Evolutionary conservation across 2,797 vertebrate species (phyloP).

Genomic region (Steatocranus sp.): DNA sequence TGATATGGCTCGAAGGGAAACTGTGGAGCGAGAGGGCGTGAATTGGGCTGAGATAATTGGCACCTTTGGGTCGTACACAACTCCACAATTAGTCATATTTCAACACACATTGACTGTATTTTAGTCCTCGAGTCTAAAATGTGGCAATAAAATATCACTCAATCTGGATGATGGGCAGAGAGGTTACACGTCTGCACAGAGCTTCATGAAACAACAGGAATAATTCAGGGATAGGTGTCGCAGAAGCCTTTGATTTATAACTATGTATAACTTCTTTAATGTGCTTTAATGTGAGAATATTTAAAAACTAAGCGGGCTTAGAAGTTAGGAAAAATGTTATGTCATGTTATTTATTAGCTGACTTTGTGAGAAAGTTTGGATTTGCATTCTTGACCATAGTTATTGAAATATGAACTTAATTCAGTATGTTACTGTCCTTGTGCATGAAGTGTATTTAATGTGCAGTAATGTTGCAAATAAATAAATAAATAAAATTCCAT

Average conservation of each 20-base stretch:
- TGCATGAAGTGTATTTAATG: neutral
- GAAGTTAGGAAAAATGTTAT: neutral
- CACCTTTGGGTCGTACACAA: slow-evolving; percentile 39
- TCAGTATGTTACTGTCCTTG: neutral
- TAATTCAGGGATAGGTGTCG: neutral
- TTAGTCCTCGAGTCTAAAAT: slow-evolving; percentile 12
- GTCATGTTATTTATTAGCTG: neutral
- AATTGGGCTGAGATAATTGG: slow-evolving; percentile 43
- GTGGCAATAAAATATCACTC: slow-evolving; percentile 21
- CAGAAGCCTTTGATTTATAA: neutral
- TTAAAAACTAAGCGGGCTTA: neutral
- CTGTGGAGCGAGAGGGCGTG: neutral
- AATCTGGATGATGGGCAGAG: neutral
- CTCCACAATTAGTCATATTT: slow-evolving; percentile 34
- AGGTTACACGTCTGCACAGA: neutral
- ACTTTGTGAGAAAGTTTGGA: neutral
- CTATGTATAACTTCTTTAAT: neutral
- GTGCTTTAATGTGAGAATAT: neutral
- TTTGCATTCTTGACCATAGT: neutral
- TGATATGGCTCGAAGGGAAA: slow-evolving; percentile 9
- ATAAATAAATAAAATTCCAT: neutral
- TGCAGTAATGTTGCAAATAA: neutral
- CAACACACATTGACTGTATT: slow-evolving; percentile 25
- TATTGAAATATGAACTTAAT: neutral
- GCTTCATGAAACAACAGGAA: neutral